Percentiles rank a stretch among this genome's conserved stretches.
Conservation (phyloP, 2,888 invertebrate species). For the Amiota minor region DNA sequence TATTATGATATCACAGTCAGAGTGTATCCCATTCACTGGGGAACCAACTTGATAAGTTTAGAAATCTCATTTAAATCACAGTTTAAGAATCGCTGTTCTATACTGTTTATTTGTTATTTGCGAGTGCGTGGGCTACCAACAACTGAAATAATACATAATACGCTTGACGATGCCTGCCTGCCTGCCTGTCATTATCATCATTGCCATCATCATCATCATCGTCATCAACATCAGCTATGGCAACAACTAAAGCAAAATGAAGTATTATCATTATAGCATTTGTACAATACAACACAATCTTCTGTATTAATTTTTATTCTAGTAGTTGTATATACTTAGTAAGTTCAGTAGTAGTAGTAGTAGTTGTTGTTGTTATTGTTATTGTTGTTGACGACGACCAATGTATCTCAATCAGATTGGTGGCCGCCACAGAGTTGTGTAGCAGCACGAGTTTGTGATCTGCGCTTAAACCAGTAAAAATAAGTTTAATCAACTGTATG, state of each 20-base stretch:
- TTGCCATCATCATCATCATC: background rate
- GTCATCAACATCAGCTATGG: background rate
- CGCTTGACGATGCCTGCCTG: no score
- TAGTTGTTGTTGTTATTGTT: slow-evolving; percentile 27
- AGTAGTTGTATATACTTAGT: no score
- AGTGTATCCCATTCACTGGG: no score
- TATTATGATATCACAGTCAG: no score
- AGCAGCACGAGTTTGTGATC: slow-evolving; percentile 41
- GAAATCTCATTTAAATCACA: no score
- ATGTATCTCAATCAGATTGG: background rate
- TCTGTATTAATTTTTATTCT: no score
- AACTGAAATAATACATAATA: background rate
- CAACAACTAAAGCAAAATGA: no score
- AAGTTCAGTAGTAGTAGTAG: no score
- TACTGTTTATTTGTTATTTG: background rate
- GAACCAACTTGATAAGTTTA: no score
- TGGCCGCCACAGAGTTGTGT: background rate
- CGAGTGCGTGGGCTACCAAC: background rate
- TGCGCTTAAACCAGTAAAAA: slow-evolving; percentile 50
- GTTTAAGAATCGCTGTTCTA: no score
- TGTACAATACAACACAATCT: no score
- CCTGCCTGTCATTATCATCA: background rate
- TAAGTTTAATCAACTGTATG: slow-evolving; percentile 34
- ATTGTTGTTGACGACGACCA: slow-evolving; percentile 38
- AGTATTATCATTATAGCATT: no score